Evolutionary conservation across 2,113 vertebrate genomes (phyloP).

Genomic region (Amia ocellicauda): DNA sequence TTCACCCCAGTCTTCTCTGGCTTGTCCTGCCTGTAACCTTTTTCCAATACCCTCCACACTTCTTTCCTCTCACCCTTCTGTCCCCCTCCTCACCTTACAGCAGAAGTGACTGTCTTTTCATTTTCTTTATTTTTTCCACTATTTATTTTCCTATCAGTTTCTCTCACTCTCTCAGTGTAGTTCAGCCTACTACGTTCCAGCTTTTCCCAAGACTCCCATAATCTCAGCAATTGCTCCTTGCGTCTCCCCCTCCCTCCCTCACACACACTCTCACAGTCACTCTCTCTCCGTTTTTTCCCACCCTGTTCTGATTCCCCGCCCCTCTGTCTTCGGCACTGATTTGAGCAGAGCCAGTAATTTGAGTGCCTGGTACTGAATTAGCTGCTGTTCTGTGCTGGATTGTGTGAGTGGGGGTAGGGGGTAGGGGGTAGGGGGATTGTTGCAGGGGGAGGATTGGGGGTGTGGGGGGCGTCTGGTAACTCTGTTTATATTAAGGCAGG

Average conservation of each 20-base stretch:
- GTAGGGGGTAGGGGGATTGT: constrained; percentile 6
- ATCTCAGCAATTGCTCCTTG: constrained; percentile 33
- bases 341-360: constrained; percentile 46
- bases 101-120: constrained; percentile 1
- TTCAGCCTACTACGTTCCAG: background rate
- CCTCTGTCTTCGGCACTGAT: constrained; percentile 34
- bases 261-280: constrained; percentile 34
- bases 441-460: background rate
- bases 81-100: background rate
- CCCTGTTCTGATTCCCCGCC: background rate
- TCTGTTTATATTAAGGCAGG: background rate
- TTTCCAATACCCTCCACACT: background rate
- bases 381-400: constrained; percentile 33
- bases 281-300: constrained; percentile 7
- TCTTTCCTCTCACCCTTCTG: constrained; percentile 3
- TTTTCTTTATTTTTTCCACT: background rate
- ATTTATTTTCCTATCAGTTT: background rate
- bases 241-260: constrained; percentile 32
- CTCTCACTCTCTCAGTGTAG: background rate
- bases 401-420: constrained; percentile 17
- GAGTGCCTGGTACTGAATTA: constrained; percentile 55
- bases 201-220: constrained; percentile 12
- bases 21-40: constrained; percentile 18
- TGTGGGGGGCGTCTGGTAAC: constrained; percentile 2
- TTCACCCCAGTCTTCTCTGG: constrained; percentile 38